Conservation (phyloP, 2,888 invertebrate genomes). For the Ochropleura leucogaster region DNA sequence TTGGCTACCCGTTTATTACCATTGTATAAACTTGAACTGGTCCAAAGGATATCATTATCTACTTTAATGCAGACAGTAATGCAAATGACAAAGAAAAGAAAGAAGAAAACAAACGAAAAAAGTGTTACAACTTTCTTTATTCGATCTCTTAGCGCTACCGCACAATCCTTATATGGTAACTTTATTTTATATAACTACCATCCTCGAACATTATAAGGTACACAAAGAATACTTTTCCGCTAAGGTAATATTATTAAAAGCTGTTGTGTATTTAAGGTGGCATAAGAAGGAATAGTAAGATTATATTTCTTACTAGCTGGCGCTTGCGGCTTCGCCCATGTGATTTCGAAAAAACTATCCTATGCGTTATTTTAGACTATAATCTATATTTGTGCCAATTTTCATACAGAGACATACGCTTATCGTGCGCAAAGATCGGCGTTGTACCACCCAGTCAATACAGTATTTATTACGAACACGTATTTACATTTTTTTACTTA, state of each 20-base stretch:
- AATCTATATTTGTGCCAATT: too few relatives aligned
- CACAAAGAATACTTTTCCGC: constrained; percentile 27
- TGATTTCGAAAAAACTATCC: too few relatives aligned
- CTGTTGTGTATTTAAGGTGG: constrained; percentile 16
- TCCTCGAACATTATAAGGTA: constrained; percentile 37
- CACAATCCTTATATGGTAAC: constrained; percentile 79
- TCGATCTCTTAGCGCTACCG: constrained; percentile 74
- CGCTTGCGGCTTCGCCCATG: too few relatives aligned
- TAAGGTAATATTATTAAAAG: constrained; percentile 31
- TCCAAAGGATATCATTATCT: constrained; percentile 43
- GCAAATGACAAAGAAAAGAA: constrained; percentile 75
- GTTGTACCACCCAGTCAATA: too few relatives aligned
- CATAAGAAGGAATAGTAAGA: constrained; percentile 17
- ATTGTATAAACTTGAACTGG: constrained; percentile 21
- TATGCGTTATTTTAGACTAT: too few relatives aligned
- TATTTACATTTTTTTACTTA: background rate
- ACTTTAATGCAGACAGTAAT: constrained; percentile 58
- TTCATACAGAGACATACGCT: too few relatives aligned
- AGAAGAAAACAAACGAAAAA: constrained; percentile 71
- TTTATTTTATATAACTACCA: constrained; percentile 74
- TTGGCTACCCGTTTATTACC: constrained; percentile 16
- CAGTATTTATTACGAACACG: background rate
- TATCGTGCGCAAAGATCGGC: too few relatives aligned
- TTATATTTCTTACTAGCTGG: background rate
- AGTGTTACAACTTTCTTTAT: constrained; percentile 83